Evolutionary conservation across 1,140 invertebrate species (phyloP).

Genomic region (Aethina tumida): DNA sequence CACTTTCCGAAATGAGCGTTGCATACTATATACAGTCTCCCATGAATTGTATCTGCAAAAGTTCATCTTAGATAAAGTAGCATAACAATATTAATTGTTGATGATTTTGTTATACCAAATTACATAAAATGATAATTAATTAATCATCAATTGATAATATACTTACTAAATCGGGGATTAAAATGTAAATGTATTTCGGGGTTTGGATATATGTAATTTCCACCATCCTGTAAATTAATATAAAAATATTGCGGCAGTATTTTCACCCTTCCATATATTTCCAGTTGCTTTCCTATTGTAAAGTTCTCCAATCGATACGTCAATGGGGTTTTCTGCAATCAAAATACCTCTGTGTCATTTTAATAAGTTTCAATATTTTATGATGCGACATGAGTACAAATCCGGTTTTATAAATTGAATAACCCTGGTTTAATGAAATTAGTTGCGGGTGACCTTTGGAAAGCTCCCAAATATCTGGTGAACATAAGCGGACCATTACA

Average conservation of each 20-base stretch:
- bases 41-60: no score
- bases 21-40: no score
- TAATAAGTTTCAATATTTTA: constrained; percentile 8
- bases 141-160: constrained; percentile 8
- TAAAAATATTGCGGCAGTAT: constrained; percentile 56
- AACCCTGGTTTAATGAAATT: no score
- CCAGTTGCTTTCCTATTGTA: constrained; percentile 39
- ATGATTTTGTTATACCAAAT: not conserved
- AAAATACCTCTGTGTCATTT: constrained; percentile 3
- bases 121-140: not conserved
- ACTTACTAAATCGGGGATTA: constrained; percentile 50
- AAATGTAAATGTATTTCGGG: constrained; percentile 51
- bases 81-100: no score
- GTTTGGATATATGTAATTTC: constrained; percentile 50
- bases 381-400: constrained; percentile 6
- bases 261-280: constrained; percentile 49
- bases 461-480: no score
- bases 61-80: no score
- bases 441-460: no score
- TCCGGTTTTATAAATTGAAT: no score
- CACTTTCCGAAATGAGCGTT: no score
- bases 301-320: constrained; percentile 39
- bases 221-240: constrained; percentile 57
- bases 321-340: constrained; percentile 36
- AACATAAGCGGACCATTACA: no score